These are phyloP conservation scores for Drosophila melanocephala DNA, from an alignment of 2,888 invertebrate genomes.

Conservation along the genomic window DNA sequence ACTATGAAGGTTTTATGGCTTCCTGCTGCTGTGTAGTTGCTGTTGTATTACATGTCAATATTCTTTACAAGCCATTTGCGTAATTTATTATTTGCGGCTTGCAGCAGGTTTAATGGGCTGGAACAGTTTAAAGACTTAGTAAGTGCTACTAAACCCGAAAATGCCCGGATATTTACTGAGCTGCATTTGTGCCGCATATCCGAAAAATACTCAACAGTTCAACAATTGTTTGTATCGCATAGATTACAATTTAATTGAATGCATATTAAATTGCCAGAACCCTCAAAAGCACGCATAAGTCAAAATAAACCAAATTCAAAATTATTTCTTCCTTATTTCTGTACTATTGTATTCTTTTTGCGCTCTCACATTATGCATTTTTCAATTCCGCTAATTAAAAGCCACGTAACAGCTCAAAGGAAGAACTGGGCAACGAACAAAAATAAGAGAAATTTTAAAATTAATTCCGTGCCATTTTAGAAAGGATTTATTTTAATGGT, in stretches of 20 bases:
- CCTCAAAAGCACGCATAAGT: conserved; percentile 32
- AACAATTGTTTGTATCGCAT: conserved; percentile 37
- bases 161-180: neutral
- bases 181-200: conserved; percentile 10
- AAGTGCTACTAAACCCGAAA: conserved; percentile 45
- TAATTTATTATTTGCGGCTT: conserved; percentile 73
- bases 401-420: conserved; percentile 25
- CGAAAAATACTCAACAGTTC: conserved; percentile 8
- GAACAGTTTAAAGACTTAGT: conserved; percentile 57
- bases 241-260: conserved; percentile 66
- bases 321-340: neutral
- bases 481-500: conserved; percentile 29
- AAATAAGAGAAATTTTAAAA: conserved; percentile 45
- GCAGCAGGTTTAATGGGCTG: conserved; percentile 47
- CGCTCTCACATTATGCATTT: conserved; percentile 5
- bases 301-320: conserved; percentile 30
- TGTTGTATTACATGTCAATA: conserved; percentile 54
- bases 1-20: neutral
- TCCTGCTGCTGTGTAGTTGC: conserved; percentile 7
- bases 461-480: conserved; percentile 55
- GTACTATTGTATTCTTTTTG: neutral
- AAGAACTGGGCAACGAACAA: conserved; percentile 31
- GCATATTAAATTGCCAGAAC: conserved; percentile 14
- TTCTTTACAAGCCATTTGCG: conserved; percentile 78
- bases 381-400: conserved; percentile 58